Evolutionary conservation across 30 jellyfish, hydroid and myxozoan species (phyloP).

Genomic region (Haliclystus octoradiatus): DNA sequence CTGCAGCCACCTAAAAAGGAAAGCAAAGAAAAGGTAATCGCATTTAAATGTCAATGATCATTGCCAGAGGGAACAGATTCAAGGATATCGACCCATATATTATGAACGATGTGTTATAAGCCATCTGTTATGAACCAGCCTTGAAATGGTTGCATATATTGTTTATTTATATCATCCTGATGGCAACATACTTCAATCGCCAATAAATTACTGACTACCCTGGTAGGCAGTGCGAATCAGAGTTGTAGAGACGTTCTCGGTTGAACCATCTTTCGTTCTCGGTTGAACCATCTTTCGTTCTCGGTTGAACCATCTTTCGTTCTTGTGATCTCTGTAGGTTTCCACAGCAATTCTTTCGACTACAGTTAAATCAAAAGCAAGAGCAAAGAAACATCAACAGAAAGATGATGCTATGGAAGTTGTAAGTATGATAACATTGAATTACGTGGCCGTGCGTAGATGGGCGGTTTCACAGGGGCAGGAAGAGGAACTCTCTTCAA

Average conservation of each 20-base stretch:
- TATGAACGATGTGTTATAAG: neutral
- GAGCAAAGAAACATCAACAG: conserved; percentile 48
- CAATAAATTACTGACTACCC: no score
- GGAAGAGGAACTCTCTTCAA: no score
- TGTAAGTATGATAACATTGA: conserved; percentile 26
- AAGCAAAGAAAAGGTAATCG: conserved; percentile 74
- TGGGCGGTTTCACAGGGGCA: no score
- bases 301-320: no score
- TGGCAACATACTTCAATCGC: no score
- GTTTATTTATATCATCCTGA: no score
- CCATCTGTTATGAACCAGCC: neutral
- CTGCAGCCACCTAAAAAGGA: conserved; percentile 94
- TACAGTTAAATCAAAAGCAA: conserved; percentile 75
- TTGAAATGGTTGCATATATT: no score
- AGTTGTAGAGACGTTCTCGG: no score
- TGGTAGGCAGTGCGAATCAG: no score
- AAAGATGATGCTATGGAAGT: conserved; percentile 94
- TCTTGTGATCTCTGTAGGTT: conserved; percentile 38
- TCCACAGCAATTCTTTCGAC: conserved; percentile 86
- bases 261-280: no score
- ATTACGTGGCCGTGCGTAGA: no score
- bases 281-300: no score
- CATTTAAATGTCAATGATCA: neutral
- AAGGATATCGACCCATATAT: neutral
- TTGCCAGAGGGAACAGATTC: neutral